Evolutionary conservation across 2,888 invertebrate genomes (phyloP).

Genomic region (Adineta ricciae): DNA sequence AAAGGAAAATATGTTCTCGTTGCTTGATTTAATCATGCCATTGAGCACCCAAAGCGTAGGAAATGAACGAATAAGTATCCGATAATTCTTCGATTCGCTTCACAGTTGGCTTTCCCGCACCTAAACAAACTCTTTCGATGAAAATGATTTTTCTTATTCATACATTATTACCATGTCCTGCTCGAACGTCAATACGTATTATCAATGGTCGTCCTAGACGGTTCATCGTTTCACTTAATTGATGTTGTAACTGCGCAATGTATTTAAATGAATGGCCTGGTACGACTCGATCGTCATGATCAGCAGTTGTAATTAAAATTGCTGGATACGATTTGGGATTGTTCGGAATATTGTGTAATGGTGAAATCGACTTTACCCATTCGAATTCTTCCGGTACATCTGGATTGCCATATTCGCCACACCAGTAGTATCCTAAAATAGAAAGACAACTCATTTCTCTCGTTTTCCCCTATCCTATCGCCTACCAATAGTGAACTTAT

Average conservation of each 20-base stretch:
- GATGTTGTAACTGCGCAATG: constrained; percentile 71
- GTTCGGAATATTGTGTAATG: constrained; percentile 51
- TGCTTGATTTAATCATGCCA: not conserved
- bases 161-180: constrained; percentile 69
- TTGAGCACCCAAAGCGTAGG: not conserved
- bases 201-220: constrained; percentile 60
- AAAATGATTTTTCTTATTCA: too few species aligned
- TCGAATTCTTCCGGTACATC: constrained; percentile 73
- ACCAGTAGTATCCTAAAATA: constrained; percentile 66
- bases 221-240: constrained; percentile 24
- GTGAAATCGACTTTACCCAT: constrained; percentile 46
- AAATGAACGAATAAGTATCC: not conserved
- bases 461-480: too few species aligned
- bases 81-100: not conserved
- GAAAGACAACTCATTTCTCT: too few species aligned
- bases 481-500: constrained; percentile 82
- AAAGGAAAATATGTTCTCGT: too few species aligned
- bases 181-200: constrained; percentile 80
- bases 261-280: constrained; percentile 91
- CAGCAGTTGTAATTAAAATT: constrained; percentile 79
- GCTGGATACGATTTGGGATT: constrained; percentile 71
- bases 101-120: not conserved
- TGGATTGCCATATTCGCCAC: constrained; percentile 83
- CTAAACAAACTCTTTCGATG: too few species aligned
- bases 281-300: constrained; percentile 95